These are phyloP conservation scores for Leucoraja erinaceus DNA, from an alignment of 2,113 vertebrate species.

Conservation along the genomic window DNA sequence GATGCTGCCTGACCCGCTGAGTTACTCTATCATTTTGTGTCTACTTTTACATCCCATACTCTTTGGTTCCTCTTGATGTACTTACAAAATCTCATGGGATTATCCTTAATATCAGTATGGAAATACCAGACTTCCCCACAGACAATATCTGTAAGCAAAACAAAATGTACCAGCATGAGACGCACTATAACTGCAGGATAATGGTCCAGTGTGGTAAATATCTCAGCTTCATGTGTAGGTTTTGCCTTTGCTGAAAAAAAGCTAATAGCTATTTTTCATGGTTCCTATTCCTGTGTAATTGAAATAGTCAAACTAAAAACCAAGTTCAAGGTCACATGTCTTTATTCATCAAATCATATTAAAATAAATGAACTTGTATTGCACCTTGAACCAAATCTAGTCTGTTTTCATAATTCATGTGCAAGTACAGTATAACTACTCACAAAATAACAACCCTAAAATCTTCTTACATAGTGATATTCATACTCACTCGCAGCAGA, in stretches of 20 bases:
- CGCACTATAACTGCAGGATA: neutral
- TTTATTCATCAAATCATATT: neutral
- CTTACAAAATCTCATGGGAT: no score
- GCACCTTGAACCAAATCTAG: neutral
- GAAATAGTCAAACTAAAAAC: neutral
- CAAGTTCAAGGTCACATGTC: neutral
- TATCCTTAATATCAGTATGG: neutral
- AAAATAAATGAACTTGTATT: neutral
- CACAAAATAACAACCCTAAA: neutral
- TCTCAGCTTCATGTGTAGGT: neutral
- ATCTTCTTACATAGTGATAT: neutral
- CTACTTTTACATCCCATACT: no score
- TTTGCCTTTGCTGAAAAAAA: neutral
- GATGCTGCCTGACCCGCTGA: no score
- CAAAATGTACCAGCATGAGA: neutral
- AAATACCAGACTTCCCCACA: neutral
- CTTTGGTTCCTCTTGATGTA: no score
- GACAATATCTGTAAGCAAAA: neutral
- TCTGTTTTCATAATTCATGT: neutral
- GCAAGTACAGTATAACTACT: neutral
- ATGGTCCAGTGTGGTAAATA: neutral
- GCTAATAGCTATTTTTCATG: neutral
- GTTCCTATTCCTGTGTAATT: neutral
- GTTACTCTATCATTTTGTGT: no score
- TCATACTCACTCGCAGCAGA: neutral